Evolutionary conservation across 2,888 invertebrate genomes (phyloP), one percentile per base, ranked within the genome.

Genomic region (Drosophila fulvimacula): DNA sequence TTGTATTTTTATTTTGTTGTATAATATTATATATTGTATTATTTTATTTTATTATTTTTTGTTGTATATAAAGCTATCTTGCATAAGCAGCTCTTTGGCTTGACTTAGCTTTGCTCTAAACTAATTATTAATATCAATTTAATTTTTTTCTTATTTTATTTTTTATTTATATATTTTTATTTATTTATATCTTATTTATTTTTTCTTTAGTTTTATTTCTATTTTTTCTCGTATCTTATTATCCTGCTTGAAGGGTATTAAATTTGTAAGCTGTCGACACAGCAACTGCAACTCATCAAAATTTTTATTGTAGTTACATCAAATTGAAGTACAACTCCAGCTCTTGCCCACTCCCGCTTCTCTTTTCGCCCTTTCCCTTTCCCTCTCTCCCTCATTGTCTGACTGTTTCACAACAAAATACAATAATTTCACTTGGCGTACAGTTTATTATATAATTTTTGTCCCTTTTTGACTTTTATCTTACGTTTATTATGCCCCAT

Each of bases 401-500:
- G 30, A n/a, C 59, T n/a, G 55, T 34, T 53, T 52, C 63, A 51
- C 59, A 70, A 66, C 59, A 69, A 76, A 58, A 67, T 70, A 72
- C 75, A 82, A 87, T 84, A 82, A 87, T 82, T 86, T 81, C 73
- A 84, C 75, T 86, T 84, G 73, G 61, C 75, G 75, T 72, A 77
- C 72, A 82, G 88, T 86, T 86, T 87, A 86, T 87, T 87, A 88
- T 83, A 82, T 87, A 87, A 87, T 87, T 87, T 81, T 76, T 86
- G 88, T 86, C 88, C 88, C 86, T 86, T 82, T 82, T 83, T 83
- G 88, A 86, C 86, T 88, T 88, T 87, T 88, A 88, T 88, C 88
- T 87, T 86, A 79, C 86, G 86, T 88, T 88, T 87, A 88, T 88
- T 88, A 83, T 86, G 82, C 86, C 86, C 88, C 73, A 81, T 81